Evolutionary conservation across 2,888 invertebrate genomes (phyloP).

Genomic region (Acleris holmiana): DNA sequence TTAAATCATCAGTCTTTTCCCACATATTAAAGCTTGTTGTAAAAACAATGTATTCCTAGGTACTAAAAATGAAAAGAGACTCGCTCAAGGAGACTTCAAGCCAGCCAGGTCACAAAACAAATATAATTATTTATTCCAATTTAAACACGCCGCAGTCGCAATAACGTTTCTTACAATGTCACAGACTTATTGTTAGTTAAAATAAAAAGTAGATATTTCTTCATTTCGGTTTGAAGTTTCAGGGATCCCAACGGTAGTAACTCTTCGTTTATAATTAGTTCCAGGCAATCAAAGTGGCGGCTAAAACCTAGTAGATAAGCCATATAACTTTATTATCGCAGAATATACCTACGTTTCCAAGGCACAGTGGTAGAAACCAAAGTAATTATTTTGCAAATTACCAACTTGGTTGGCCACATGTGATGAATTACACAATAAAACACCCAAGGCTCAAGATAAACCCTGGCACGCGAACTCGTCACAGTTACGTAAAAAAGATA

Average conservation of each 20-base stretch:
- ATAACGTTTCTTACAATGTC: conserved; percentile 15
- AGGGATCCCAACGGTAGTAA: no score
- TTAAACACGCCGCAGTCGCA: background rate
- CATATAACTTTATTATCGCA: conserved; percentile 16
- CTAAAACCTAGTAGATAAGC: background rate
- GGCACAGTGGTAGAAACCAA: conserved; percentile 3
- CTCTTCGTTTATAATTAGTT: no score
- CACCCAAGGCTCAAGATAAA: conserved; percentile 21
- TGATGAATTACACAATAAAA: conserved; percentile 18
- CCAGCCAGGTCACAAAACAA: background rate
- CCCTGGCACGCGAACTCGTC: conserved; percentile 17
- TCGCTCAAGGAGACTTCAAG: no score
- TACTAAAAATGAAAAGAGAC: no score
- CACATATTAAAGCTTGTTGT: background rate
- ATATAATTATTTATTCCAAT: conserved; percentile 10
- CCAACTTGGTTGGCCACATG: background rate
- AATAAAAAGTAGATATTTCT: no score
- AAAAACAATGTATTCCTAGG: background rate
- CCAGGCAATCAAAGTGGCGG: no score
- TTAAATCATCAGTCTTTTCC: background rate
- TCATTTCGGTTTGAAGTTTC: no score
- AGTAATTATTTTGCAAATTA: conserved; percentile 15
- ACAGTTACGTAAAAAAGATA: conserved; percentile 29
- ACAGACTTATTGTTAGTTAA: background rate
- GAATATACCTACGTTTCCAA: conserved; percentile 18